Base-by-base conservation (phyloP, 35 echinoderm and acorn worm genomes). In the Heliocidaris erythrogramma region DNA sequence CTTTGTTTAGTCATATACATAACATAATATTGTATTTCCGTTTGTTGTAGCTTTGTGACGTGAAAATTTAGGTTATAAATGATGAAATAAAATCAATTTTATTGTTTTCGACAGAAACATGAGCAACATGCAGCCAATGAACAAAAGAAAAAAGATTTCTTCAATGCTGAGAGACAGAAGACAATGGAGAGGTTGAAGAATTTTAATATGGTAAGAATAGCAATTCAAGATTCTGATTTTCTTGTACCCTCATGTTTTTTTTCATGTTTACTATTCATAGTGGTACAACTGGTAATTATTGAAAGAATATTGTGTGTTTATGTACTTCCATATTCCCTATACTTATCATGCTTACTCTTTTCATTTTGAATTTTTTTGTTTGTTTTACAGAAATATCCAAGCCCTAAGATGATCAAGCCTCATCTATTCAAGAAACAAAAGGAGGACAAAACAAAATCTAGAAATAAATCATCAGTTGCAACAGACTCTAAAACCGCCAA, bases 131-230 rank as follows among this genome's bases (percentile, higher is more conserved):
- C 49, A 50, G 94, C 94, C 30, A 89, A 85, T 69, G 21, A 59
- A 30, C 56, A 94, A 48, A 60, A 85, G n/a, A 97, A 90, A 56
- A 97, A 95, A 97, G 94, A 94, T 29, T 97, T 94, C 86, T 84
- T 95, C 60, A 84, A 95, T 61, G 9, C 91, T 18, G 94, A 97
- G 65, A 85, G 96, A 42, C 94, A 95, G 94, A 97, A 97, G 90
- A 97, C 96, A 30, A 5, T 97, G 48, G 92, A 97, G 16, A 93
- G 96, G 85, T 50, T 97, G 21, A 94, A 95, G 32, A 93, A 92
- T 59, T 95, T 95, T 48, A 97, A 97, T 90, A 48, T 97, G 96
- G 96, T 97, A 90, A 94, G 86, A 49, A 85, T 71, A 5, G n/a
- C 5, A 32, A 24, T 91, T 32, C 32, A 42, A 56, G 7, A 4